Percentiles rank a stretch among this genome's conserved stretches.
These are phyloP conservation scores for Anthopleura xanthogrammica DNA, from an alignment of 92 coral and sea anemone genomes.

Conservation along the genomic window DNA sequence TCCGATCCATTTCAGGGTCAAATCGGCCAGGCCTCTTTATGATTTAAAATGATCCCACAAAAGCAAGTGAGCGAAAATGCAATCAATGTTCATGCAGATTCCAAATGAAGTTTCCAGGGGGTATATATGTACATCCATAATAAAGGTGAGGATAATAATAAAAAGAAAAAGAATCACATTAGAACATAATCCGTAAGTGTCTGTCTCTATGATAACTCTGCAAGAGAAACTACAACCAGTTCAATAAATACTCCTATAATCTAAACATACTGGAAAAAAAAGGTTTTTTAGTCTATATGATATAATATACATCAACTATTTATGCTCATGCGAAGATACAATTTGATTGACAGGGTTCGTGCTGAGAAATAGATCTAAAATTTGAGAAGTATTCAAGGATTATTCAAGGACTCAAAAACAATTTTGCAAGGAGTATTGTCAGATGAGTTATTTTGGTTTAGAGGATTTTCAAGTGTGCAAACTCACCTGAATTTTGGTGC, in stretches of 20 bases:
- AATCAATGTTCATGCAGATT: slow-evolving; percentile 41
- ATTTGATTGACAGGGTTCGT: too few species aligned
- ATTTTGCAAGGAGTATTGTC: too few species aligned
- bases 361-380: too few species aligned
- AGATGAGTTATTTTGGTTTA: too few species aligned
- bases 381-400: too few species aligned
- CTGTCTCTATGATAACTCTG: slow-evolving; percentile 25
- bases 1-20: slow-evolving; percentile 79
- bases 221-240: slow-evolving; percentile 32
- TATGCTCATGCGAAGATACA: too few species aligned
- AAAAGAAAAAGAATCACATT: slow-evolving; percentile 37
- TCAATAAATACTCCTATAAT: neutral
- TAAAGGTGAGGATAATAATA: slow-evolving; percentile 49
- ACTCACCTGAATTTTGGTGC: too few species aligned
- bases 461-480: too few species aligned
- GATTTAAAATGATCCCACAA: slow-evolving; percentile 30
- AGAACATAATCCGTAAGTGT: slow-evolving; percentile 10
- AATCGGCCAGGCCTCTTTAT: slow-evolving; percentile 76
- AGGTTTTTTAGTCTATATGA: too few species aligned
- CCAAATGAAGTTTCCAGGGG: slow-evolving; percentile 42
- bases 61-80: slow-evolving; percentile 6
- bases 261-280: too few species aligned
- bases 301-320: too few species aligned
- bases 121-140: slow-evolving; percentile 52
- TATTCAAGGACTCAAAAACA: too few species aligned